Conservation (phyloP, 1,140 invertebrate genomes). For the Lepidostoma basale region DNA sequence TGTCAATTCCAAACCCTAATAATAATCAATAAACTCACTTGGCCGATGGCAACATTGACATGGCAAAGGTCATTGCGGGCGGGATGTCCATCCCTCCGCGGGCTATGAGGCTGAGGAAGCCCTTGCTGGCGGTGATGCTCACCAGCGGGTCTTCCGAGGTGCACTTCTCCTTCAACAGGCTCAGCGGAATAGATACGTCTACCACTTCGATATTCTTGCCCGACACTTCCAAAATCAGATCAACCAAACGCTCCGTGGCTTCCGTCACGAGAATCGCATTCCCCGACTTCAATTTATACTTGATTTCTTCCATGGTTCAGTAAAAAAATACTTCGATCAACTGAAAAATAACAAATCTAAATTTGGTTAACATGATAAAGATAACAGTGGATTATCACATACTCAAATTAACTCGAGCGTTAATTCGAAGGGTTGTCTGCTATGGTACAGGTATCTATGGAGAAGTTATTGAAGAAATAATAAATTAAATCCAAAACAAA, state of each 20-base stretch:
- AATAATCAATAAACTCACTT: conserved; percentile 22
- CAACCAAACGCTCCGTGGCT: conserved; percentile 21
- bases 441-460: too few relatives aligned
- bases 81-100: background rate
- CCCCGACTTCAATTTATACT: conserved; percentile 30
- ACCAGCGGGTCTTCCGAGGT: conserved; percentile 11
- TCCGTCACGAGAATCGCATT: conserved; percentile 30
- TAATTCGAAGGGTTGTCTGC: too few relatives aligned
- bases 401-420: too few relatives aligned
- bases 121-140: conserved; percentile 22
- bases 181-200: background rate
- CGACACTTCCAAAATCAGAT: conserved; percentile 8
- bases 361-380: too few relatives aligned
- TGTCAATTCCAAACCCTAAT: background rate
- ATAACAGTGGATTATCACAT: too few relatives aligned
- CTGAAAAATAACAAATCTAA: too few relatives aligned
- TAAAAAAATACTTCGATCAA: too few relatives aligned
- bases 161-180: conserved; percentile 15
- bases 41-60: conserved; percentile 29
- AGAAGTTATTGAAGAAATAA: too few relatives aligned
- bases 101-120: conserved; percentile 11
- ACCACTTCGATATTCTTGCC: background rate
- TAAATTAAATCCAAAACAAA: too few relatives aligned
- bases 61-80: conserved; percentile 18
- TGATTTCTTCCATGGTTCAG: conserved; percentile 35